phyloP scores from a whole-genome alignment of 2,797 vertebrate genomes.

The Arctocebus calabarensis region DNA sequence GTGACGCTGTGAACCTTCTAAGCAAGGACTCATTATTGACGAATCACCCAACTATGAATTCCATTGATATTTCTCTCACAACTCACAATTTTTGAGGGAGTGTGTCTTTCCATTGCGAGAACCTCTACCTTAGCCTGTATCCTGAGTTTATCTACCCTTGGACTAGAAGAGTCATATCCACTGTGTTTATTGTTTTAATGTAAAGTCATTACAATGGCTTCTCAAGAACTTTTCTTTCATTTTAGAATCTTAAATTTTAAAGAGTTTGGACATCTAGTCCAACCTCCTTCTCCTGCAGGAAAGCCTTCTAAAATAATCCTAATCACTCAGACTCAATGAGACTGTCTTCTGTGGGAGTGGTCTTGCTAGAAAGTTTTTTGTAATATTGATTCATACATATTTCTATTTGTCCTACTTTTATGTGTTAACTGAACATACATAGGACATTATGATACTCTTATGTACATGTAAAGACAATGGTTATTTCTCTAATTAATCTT shows the following conservation, averaged over 20 bases:
- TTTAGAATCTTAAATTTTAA: constrained; percentile 30
- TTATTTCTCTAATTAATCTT: constrained; percentile 28
- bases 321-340: not conserved
- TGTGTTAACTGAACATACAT: not conserved
- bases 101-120: not conserved
- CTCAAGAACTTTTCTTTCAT: not conserved
- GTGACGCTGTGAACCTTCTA: not conserved
- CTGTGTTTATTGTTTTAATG: not conserved
- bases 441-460: not conserved
- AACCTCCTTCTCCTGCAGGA: not conserved
- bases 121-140: not conserved
- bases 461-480: not conserved
- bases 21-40: not conserved
- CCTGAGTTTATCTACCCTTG: constrained; percentile 13
- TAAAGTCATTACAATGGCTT: constrained; percentile 14
- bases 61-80: not conserved
- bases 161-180: not conserved
- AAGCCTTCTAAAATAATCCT: not conserved
- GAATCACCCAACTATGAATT: not conserved
- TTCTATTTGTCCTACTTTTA: not conserved
- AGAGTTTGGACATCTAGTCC: not conserved
- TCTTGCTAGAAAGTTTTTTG: constrained; percentile 14
- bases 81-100: not conserved
- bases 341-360: not conserved
- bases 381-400: not conserved